Base-by-base conservation (phyloP, 2,888 invertebrate species). In the Andrena marginata region DNA sequence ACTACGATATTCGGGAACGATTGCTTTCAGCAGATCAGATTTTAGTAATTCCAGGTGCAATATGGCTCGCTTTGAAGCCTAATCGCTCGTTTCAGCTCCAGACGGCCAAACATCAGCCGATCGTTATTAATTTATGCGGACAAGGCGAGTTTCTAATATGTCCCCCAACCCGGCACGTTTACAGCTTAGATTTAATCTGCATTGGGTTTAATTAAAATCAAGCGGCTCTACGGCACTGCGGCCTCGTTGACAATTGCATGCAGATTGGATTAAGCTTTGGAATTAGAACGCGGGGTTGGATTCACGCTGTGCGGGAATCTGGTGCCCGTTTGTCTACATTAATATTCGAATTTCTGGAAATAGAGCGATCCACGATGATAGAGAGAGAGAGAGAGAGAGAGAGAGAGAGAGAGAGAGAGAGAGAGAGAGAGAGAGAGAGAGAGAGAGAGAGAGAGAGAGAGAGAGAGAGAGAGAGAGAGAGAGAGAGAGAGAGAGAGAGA, bases 161-260 rank as follows among this genome's bases (percentile, higher is more conserved):
- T 84, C 84, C 77, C 42, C 71, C 56, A 68, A 54, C 51, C 68
- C 65, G 82, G 80, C 82, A 73, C 82, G 86, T 88, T 88, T 85
- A 84, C 80, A 80, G 78, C 85, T 75, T 83, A 81, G 88, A 88
- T 88, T 88, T 88, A 88, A 88, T 88, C 88, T 88, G 87, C 88
- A 86, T 87, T 83, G 87, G 84, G 84, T 88, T 88, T 85, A 88
- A 88, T 87, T 88, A 87, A 88, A 88, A 88, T 88, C 88, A 85
- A 88, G 84, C 87, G 85, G 87, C 84, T 71, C 77, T 73, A 71
- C 77, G 73, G 77, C 68, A 48, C 65, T 75, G 69, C 87, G 84
- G 59, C 80, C 85, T 84, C 85, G 85, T 88, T 88, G 88, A 88
- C 88, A 88, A 88, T 88, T 87, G 85, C 84, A 88, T 88, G 88